A percentile compares a stretch with the other conserved stretches of the same genome.
Conservation (phyloP, 2,113 vertebrate genomes). For the Colaptes auratus region DNA sequence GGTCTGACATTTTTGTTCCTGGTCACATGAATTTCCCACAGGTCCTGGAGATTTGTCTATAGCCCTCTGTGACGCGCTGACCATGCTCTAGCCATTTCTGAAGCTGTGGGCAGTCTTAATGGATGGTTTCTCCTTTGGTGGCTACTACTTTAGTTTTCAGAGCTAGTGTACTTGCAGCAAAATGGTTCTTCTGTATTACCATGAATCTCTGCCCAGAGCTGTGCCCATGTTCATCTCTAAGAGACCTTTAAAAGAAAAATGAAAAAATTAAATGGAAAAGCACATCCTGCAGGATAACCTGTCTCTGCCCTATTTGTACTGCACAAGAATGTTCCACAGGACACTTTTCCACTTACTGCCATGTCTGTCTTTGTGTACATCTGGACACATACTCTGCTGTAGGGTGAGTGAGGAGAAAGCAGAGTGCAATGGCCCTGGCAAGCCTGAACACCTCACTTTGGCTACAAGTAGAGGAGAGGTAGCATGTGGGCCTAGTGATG, state of each 20-base stretch:
- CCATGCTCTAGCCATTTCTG: not conserved
- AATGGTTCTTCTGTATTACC: not conserved
- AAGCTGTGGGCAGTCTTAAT: not conserved
- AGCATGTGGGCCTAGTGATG: not conserved
- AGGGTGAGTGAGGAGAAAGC: not conserved
- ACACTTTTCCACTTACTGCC: not conserved
- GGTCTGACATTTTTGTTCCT: not conserved
- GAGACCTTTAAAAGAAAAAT: not conserved
- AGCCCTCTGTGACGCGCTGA: not conserved
- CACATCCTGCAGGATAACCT: not conserved
- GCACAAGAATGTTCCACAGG: not conserved
- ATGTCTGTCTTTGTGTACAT: not conserved
- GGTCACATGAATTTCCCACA: accelerated
- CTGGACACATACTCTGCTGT: too few species aligned
- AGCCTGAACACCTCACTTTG: not conserved
- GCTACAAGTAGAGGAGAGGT: accelerated
- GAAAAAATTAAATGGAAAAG: not conserved
- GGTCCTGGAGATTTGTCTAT: not conserved
- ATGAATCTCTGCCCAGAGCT: not conserved
- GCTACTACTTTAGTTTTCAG: not conserved
- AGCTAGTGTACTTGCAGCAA: not conserved
- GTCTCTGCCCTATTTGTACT: not conserved
- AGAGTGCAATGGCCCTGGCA: accelerated
- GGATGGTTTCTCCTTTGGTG: not conserved
- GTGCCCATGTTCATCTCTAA: not conserved